Conservation (phyloP, 2,113 vertebrate genomes). For the Smithornis capensis region DNA sequence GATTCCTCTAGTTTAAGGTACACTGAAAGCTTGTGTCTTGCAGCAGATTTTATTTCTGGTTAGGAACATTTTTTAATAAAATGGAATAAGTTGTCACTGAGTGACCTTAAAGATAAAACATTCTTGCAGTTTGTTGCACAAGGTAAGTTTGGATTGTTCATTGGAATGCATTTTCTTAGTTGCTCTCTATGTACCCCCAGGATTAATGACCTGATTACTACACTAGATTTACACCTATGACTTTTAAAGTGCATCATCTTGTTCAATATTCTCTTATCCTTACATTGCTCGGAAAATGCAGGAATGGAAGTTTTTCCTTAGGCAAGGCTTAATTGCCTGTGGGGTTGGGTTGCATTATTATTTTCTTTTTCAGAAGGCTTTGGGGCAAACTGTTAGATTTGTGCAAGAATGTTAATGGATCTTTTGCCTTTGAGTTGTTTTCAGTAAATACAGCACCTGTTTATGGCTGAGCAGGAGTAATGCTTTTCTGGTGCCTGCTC, state of each 20-base stretch:
- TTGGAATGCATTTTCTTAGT: neutral
- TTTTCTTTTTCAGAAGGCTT: neutral
- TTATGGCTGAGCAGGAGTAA: neutral
- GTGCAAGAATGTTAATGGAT: neutral
- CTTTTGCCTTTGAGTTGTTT: constrained; percentile 12
- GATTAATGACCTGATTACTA: neutral
- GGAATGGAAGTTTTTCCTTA: neutral
- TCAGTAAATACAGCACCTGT: neutral
- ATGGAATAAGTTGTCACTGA: neutral
- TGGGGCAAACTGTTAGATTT: neutral
- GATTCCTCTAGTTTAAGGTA: neutral
- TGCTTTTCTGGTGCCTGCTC: neutral
- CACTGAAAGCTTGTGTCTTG: neutral
- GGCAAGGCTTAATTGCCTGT: neutral
- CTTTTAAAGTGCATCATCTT: neutral
- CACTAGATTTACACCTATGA: neutral
- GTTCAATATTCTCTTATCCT: neutral
- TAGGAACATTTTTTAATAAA: neutral
- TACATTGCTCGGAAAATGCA: neutral
- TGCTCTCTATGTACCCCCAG: neutral
- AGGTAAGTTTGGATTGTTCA: neutral
- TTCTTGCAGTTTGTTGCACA: neutral
- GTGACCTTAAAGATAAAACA: neutral
- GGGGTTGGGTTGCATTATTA: neutral
- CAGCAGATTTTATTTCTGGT: neutral